Base-by-base conservation (phyloP, 2,888 invertebrate genomes). In the Drosophila rellima region DNA sequence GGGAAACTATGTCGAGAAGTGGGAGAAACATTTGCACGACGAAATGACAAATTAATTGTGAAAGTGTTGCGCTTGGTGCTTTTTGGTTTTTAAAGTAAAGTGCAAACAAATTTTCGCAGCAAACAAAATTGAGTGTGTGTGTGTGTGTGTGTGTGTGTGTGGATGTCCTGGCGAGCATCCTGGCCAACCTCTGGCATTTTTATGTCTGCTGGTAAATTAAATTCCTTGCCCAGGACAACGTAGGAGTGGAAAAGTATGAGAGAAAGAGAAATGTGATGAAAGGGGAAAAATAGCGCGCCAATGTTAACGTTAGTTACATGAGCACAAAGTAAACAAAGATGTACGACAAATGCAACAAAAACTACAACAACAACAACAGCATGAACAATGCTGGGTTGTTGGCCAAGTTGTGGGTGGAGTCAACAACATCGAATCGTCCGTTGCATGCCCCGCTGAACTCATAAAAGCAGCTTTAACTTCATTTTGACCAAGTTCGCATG, bases 241-340 rank as follows among this genome's bases (percentile, higher is more conserved):
- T 66, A 42, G 33, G 17, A 35, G 60, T 20, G 15, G 40, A 37
- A 15, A 7, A 35, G 39, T 10, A n/a, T n/a, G 0, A 17, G 50
- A 18, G 29, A 35, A 15, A 35, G 13, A 33, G 40, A n/a, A n/a
- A n/a, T n/a, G 20, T 3, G 26, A 18, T 5, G 8, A 20, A 39
- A 29, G 18, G 37, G 15, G 8, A 11, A 54, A 29, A 29, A 18
- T 29, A 42, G n/a, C 31, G 26, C 44, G 55, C 35, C 63, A 69
- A 60, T 35, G 76, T 69, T 67, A 59, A 60, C 65, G 80, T 73
- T 78, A 70, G 80, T 70, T 76, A 81, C 82, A 81, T 73, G 67
- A 71, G 79, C 69, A 71, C 69, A 66, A 82, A 79, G 74, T 88
- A 82, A 88, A 88, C 88, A 82, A 88, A 82, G 82, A 84, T 81